A percentile compares a stretch with the other conserved stretches of the same genome.
These are phyloP conservation scores for Cataglyphis cursor DNA, from an alignment of 2,888 invertebrate genomes.

Conservation along the genomic window DNA sequence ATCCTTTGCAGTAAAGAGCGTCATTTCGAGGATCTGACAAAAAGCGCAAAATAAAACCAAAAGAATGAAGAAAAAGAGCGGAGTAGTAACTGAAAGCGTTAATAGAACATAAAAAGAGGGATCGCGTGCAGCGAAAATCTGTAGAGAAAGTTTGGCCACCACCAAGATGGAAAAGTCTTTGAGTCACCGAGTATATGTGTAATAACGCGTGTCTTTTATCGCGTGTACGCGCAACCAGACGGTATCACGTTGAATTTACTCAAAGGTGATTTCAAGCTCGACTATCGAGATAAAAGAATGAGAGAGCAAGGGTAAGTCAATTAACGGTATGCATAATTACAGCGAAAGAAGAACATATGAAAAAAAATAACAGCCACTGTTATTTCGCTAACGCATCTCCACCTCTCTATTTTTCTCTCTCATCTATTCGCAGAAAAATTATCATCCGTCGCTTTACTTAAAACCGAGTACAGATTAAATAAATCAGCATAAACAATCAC, in stretches of 20 bases:
- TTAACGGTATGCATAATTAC: conserved; percentile 71
- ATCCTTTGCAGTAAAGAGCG: conserved; percentile 25
- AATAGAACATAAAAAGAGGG: conserved; percentile 18
- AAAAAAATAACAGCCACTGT: conserved; percentile 35
- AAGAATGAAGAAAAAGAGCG: neutral
- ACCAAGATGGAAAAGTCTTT: neutral
- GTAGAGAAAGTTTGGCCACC: neutral
- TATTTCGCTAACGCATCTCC: conserved; percentile 12
- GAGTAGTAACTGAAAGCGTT: conserved; percentile 2
- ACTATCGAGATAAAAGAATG: conserved; percentile 33
- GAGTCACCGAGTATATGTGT: conserved; percentile 4
- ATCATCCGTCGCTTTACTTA: neutral
- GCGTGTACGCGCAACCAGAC: conserved; percentile 8
- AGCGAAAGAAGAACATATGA: conserved; percentile 52
- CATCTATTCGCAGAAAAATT: conserved; percentile 13
- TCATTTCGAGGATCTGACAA: conserved; percentile 12
- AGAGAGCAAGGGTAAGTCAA: conserved; percentile 59
- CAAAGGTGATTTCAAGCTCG: conserved; percentile 45
- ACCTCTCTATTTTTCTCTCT: conserved; percentile 15
- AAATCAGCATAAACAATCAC: neutral
- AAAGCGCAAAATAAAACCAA: conserved; percentile 25
- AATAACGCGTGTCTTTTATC: conserved; percentile 28
- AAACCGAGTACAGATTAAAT: neutral
- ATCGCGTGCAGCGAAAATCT: conserved; percentile 21
- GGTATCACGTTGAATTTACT: conserved; percentile 46